A percentile compares a stretch with the other conserved stretches of the same genome.
Evolutionary conservation across 30 jellyfish, hydroid and myxozoan species (phyloP).

Genomic region (Clytia hemisphaerica): DNA sequence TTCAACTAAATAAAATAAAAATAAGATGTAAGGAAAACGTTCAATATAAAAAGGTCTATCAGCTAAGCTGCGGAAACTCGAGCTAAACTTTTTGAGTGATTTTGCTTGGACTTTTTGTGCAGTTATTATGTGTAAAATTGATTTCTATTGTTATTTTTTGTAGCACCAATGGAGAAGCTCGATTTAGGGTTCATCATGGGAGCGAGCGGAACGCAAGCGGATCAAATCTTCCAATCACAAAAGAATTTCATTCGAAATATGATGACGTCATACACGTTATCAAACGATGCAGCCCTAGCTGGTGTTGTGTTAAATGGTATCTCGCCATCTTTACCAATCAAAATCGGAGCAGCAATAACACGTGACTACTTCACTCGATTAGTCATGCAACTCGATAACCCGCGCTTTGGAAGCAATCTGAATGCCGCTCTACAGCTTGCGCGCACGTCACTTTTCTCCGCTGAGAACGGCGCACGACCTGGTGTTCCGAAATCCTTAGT

Average conservation of each 20-base stretch:
- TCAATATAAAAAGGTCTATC: too few relatives aligned
- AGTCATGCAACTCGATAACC: conserved; percentile 1
- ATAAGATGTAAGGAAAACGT: too few relatives aligned
- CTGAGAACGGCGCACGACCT: conserved; percentile 73
- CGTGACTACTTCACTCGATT: conserved; percentile 7
- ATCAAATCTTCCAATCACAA: conserved; percentile 31
- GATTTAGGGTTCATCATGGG: conserved; percentile 70
- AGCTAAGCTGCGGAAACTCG: too few relatives aligned
- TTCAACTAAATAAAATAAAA: too few relatives aligned
- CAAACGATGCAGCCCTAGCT: conserved; percentile 52
- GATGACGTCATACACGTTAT: conserved; percentile 46
- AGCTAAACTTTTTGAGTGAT: too few relatives aligned
- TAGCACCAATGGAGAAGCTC: conserved; percentile 28
- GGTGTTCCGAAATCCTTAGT: conserved; percentile 65
- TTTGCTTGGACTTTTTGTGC: too few relatives aligned
- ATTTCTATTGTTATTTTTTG: not conserved
- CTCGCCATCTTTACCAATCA: conserved; percentile 32
- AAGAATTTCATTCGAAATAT: conserved; percentile 35
- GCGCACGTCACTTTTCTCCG: conserved; percentile 72
- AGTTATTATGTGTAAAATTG: too few relatives aligned
- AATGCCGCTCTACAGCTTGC: conserved; percentile 76
- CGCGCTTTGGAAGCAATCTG: conserved; percentile 17
- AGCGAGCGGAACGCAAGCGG: conserved; percentile 38
- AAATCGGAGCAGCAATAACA: conserved; percentile 44
- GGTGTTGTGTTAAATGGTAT: conserved; percentile 48